Evolutionary conservation across 1,140 invertebrate species (phyloP).

Genomic region (Phthorimaea operculella): DNA sequence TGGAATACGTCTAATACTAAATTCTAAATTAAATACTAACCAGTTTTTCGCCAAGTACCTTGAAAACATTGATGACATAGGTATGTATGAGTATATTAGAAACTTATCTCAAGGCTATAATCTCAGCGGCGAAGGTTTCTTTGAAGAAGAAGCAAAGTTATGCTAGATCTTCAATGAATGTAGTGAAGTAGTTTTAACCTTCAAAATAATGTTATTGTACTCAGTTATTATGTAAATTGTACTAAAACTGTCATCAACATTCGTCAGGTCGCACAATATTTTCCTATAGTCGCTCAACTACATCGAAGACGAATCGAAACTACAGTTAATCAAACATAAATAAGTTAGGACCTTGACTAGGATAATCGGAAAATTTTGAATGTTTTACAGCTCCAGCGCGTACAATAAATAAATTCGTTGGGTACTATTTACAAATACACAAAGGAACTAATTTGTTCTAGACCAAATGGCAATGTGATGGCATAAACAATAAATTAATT

Average conservation of each 20-base stretch:
- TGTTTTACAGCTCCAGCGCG: slow-evolving; percentile 40
- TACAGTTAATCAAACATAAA: slow-evolving; percentile 50
- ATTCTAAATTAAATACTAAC: slow-evolving; percentile 43
- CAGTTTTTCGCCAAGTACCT: background rate
- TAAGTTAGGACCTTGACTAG: slow-evolving; percentile 63
- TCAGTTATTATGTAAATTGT: background rate
- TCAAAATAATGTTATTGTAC: background rate
- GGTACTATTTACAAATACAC: slow-evolving; percentile 52
- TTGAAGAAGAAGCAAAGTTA: background rate
- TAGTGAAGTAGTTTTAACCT: background rate
- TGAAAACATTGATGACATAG: background rate
- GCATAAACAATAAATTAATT: slow-evolving; percentile 49
- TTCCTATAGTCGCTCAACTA: slow-evolving; percentile 5
- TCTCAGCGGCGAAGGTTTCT: background rate
- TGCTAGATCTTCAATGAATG: background rate
- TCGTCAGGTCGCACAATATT: background rate
- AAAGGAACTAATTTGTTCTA: slow-evolving; percentile 64
- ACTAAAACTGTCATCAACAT: background rate
- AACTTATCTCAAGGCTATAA: background rate
- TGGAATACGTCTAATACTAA: slow-evolving; percentile 53
- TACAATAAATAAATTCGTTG: slow-evolving; percentile 58
- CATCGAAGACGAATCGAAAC: slow-evolving; percentile 49
- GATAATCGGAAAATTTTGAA: slow-evolving; percentile 60
- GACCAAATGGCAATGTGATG: slow-evolving; percentile 66
- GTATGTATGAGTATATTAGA: too few relatives aligned